Conservation (phyloP, 2,888 invertebrate genomes). For the Mesochorus sp. region DNA sequence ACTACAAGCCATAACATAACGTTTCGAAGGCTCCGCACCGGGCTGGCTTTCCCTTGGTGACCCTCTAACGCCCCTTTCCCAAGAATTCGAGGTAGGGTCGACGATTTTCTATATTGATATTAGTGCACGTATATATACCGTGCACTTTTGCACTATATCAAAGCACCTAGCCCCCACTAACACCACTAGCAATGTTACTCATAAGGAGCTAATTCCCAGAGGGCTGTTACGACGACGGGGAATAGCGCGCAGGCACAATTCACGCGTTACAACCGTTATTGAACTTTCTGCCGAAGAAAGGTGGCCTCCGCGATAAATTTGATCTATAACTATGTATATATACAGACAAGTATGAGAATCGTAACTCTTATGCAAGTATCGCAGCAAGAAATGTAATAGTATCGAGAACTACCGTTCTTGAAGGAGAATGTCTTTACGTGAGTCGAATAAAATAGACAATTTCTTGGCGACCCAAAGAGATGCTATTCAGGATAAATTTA, state of each 20-base stretch:
- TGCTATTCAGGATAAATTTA: constrained; percentile 45
- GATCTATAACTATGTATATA: constrained; percentile 11
- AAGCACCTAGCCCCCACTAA: constrained; percentile 46
- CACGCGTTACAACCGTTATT: constrained; percentile 34
- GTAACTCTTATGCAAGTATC: constrained; percentile 28
- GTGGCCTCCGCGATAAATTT: constrained; percentile 25
- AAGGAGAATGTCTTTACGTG: constrained; percentile 22
- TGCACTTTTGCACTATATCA: constrained; percentile 54
- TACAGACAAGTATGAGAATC: constrained; percentile 7
- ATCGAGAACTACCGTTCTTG: constrained; percentile 1
- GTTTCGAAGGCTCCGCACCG: constrained; percentile 9
- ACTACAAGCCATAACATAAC: constrained; percentile 47
- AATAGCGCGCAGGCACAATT: constrained; percentile 42
- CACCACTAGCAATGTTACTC: constrained; percentile 52
- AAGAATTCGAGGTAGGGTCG: constrained; percentile 34
- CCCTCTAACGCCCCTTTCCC: constrained; percentile 45
- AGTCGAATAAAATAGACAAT: constrained; percentile 1
- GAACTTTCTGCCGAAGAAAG: constrained; percentile 14
- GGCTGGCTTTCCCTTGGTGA: constrained; percentile 31
- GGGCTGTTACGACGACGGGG: constrained; percentile 16
- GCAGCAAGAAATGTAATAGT: constrained; percentile 1
- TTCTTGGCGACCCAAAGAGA: neutral
- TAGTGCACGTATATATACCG: constrained; percentile 58
- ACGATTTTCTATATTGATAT: constrained; percentile 75
- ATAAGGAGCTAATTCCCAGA: constrained; percentile 53